Evolutionary conservation across 2,888 invertebrate species (phyloP).

Genomic region (Erebia ligea): DNA sequence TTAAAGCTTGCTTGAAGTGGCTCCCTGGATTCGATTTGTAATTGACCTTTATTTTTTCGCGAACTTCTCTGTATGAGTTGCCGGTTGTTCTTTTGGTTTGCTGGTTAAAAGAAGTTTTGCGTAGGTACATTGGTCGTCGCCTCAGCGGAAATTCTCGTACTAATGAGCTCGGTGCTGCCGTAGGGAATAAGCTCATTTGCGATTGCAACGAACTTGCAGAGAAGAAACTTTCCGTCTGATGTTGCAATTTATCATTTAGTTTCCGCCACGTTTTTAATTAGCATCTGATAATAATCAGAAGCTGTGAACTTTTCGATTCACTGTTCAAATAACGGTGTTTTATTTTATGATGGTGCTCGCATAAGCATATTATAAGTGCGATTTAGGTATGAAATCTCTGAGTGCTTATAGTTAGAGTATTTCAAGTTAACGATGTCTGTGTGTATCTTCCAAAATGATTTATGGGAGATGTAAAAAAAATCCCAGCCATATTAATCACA

Average conservation of each 20-base stretch:
- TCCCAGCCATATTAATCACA: too few species aligned
- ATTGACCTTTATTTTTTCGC: conserved; percentile 15
- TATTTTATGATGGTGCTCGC: neutral
- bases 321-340: neutral
- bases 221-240: conserved; percentile 60
- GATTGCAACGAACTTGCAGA: conserved; percentile 58
- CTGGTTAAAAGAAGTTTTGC: conserved; percentile 43
- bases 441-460: too few species aligned
- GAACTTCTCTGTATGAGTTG: neutral
- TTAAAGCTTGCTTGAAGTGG: neutral
- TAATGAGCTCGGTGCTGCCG: conserved; percentile 68
- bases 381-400: too few species aligned
- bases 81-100: conserved; percentile 17
- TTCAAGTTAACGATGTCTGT: too few species aligned
- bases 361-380: neutral
- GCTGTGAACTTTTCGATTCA: conserved; percentile 15
- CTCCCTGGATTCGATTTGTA: conserved; percentile 8
- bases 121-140: conserved; percentile 50
- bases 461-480: too few species aligned
- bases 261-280: conserved; percentile 57
- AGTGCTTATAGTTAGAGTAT: too few species aligned
- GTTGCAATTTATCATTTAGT: conserved; percentile 66
- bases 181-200: conserved; percentile 72
- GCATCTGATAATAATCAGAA: conserved; percentile 28
- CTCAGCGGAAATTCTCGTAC: conserved; percentile 53